Evolutionary conservation across 1,140 invertebrate genomes (phyloP), one percentile per base, ranked within the genome.

Genomic region (Ceratosolen solmsi): DNA sequence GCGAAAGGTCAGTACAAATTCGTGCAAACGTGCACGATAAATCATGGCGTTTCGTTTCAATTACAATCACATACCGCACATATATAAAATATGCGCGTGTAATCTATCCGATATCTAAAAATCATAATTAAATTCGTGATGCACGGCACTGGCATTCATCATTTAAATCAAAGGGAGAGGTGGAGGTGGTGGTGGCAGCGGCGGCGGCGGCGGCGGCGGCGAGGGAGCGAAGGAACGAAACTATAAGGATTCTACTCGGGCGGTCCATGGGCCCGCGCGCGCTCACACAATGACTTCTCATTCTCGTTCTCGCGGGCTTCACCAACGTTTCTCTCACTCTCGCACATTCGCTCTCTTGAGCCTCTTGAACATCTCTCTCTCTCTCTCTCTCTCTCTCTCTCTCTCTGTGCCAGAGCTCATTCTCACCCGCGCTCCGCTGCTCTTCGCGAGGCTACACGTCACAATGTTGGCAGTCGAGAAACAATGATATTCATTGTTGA

Each of bases 101-200:
- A 77, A 77, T 71, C 65, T 56, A 72, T 51, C 54, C 38, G 68
- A 51, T 41, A 77, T 82, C 80, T 70, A 82, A 82, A 82, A 82
- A 82, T 82, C 70, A 82, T 82, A 82, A 82, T 82, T 82, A 82
- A 82, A 82, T 78, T 82, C 81, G 81, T 82, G 81, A 82, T 73
- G 38, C 56, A 68, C 63, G 17, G 65, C 27, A 41, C 27, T 33
- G 58, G 72, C 72, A 82, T 82, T 77, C 75, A 79, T 79, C 81
- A 79, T 82, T 73, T 33, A 51, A 72, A 79, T 71, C 68, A 46
- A 70, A 25, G 25, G 15, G n/a, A 33, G 25, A 49, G 22, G 2
- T n/a, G n/a, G n/a, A n/a, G n/a, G n/a, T n/a, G n/a, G n/a, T n/a
- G n/a, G n/a, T n/a, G n/a, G n/a, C n/a, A n/a, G n/a, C n/a, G n/a